These are phyloP conservation scores for Agrilus biguttatus DNA, from an alignment of 2,888 invertebrate species.

Conservation along the genomic window DNA sequence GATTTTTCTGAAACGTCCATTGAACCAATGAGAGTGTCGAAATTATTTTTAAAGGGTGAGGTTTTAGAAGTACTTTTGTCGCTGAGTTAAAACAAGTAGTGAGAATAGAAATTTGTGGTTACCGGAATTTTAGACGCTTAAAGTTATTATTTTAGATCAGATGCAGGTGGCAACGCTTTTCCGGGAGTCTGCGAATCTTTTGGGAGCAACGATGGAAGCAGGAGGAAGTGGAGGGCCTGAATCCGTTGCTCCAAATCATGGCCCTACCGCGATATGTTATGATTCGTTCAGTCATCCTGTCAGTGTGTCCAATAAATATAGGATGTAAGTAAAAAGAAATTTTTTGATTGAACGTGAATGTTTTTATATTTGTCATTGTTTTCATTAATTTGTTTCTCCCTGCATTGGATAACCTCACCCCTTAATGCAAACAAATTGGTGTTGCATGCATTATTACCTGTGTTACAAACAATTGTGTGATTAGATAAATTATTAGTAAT, in stretches of 20 bases:
- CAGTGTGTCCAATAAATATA: slow-evolving; percentile 31
- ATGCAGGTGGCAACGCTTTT: slow-evolving; percentile 57
- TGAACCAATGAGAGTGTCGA: slow-evolving; percentile 37
- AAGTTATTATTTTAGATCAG: slow-evolving; percentile 1
- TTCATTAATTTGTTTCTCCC: slow-evolving; percentile 2
- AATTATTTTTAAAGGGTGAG: slow-evolving; percentile 40
- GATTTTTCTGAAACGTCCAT: slow-evolving; percentile 48
- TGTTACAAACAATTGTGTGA: too few species aligned
- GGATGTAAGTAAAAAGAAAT: slow-evolving; percentile 27
- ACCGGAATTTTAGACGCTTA: too few species aligned
- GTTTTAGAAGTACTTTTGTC: slow-evolving; percentile 25
- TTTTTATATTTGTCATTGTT: slow-evolving; percentile 1
- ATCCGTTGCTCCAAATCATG: slow-evolving; percentile 21
- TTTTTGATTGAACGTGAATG: slow-evolving; percentile 5
- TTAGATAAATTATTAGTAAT: too few species aligned
- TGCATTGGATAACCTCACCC: neutral
- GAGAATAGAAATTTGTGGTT: slow-evolving; percentile 4
- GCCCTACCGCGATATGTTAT: slow-evolving; percentile 21
- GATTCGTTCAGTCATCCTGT: slow-evolving; percentile 29
- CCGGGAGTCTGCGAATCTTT: slow-evolving; percentile 49
- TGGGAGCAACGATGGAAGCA: slow-evolving; percentile 48
- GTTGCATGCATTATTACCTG: too few species aligned
- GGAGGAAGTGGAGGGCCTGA: slow-evolving; percentile 27
- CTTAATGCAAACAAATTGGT: too few species aligned
- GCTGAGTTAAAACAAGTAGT: slow-evolving; percentile 9